Percentiles rank a stretch among this genome's conserved stretches.
These are phyloP conservation scores for Pica pica DNA, from an alignment of 2,113 vertebrate species.

Conservation along the genomic window DNA sequence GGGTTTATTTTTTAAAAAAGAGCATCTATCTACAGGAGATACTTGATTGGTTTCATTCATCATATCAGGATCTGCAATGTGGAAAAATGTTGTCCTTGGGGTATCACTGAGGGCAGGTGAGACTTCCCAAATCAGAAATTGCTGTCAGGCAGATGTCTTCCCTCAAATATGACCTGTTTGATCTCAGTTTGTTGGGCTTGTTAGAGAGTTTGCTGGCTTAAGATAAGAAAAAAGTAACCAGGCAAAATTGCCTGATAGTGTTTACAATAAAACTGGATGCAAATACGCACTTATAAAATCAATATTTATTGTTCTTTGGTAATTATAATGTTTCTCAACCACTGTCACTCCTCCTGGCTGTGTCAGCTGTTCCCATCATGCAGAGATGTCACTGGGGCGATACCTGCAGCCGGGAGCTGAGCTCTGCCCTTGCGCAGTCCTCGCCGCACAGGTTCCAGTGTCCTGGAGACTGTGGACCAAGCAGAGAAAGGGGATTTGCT, in stretches of 20 bases:
- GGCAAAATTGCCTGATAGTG: not conserved
- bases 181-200: not conserved
- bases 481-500: not conserved
- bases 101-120: not conserved
- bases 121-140: not conserved
- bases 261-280: constrained; percentile 29
- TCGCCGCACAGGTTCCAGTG: not conserved
- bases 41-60: not conserved
- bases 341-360: not conserved
- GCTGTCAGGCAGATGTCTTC: not conserved
- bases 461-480: fast-evolving
- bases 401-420: not conserved
- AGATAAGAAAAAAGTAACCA: not conserved
- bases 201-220: not conserved
- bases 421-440: not conserved
- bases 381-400: fast-evolving
- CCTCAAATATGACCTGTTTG: not conserved
- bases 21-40: not conserved
- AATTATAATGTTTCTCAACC: not conserved
- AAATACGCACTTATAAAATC: not conserved
- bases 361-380: not conserved
- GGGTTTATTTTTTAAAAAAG: not conserved
- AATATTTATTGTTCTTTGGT: not conserved
- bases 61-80: not conserved
- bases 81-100: not conserved